Evolutionary conservation across 2,888 invertebrate genomes (phyloP).

Genomic region (Muscina levida): DNA sequence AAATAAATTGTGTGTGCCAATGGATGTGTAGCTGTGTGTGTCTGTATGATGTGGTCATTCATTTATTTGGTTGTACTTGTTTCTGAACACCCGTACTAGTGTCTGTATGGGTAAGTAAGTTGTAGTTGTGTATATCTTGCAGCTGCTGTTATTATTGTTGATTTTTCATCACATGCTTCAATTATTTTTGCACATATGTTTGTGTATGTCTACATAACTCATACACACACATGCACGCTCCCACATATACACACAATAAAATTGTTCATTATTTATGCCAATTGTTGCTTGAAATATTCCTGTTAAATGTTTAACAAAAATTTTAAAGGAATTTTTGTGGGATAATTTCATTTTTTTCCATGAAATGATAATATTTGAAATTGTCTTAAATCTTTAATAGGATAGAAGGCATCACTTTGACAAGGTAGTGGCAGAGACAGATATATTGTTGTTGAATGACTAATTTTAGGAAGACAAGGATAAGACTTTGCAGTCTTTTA

Average conservation of each 20-base stretch:
- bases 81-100: too few relatives aligned
- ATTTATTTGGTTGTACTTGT: neutral
- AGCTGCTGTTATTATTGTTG: slow-evolving; percentile 18
- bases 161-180: slow-evolving; percentile 45
- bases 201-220: slow-evolving; percentile 3
- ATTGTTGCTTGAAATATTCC: slow-evolving; percentile 2
- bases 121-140: neutral
- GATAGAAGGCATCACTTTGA: too few relatives aligned
- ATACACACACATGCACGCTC: neutral
- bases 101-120: neutral
- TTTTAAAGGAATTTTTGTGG: neutral
- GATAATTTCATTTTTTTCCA: too few relatives aligned
- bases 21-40: neutral
- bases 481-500: too few relatives aligned
- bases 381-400: too few relatives aligned
- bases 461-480: too few relatives aligned
- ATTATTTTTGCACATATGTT: slow-evolving; percentile 19
- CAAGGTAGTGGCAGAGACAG: too few relatives aligned
- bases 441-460: too few relatives aligned
- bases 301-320: neutral
- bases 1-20: too few relatives aligned
- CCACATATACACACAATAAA: neutral
- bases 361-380: too few relatives aligned
- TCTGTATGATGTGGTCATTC: slow-evolving; percentile 16
- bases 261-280: slow-evolving; percentile 11